Evolutionary conservation across 2,888 invertebrate species (phyloP), one percentile per base, ranked within the genome.

Genomic region (Eilema sororculum): DNA sequence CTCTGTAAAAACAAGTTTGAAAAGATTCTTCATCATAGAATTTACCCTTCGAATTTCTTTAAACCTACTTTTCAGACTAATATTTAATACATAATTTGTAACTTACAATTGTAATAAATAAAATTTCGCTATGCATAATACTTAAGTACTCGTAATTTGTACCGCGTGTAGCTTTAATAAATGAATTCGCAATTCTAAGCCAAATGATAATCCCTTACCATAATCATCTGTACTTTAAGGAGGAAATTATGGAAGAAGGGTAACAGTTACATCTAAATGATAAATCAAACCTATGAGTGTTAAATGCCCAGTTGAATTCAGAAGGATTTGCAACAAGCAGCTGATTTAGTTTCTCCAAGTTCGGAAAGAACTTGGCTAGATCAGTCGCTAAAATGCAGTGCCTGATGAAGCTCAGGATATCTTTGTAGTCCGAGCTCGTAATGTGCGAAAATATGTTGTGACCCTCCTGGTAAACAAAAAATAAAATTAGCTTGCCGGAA

Each of bases 351-450:
- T 87, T 96, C 0, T 96, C 95, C 86, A 97, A 96, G 89, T 98
- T 98, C 0, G 97, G 96, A 85, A 98, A 98, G 90, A 98, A 98
- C 1, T 97, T 90, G 0, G 98, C 98, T 79, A 98, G 90, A 86
- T 98, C 98, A 0, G 98, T 98, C 0, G 98, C 98, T 66, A 98
- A 91, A 81, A 98, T 98, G 87, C 98, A 98, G 81, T 98, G 97
- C 80, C 97, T 97, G 67, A 98, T 97, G 72, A 97, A 95, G 56
- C 97, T 96, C 66, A 98, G 89, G 2, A 98, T 97, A 91, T 97
- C 95, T 87, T 98, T 98, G 91, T 97, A 98, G 77, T 98, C 97
- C 30, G 96, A 95, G 70, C 96, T 96, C 6, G 96, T 96, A 52
- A 98, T 93, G 83, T 97, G 96, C 46, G 96, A 96, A 89, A 98